A percentile compares a stretch with the other conserved stretches of the same genome.
Evolutionary conservation across 2,888 invertebrate species (phyloP).

Genomic region (Dendrolimus pini): DNA sequence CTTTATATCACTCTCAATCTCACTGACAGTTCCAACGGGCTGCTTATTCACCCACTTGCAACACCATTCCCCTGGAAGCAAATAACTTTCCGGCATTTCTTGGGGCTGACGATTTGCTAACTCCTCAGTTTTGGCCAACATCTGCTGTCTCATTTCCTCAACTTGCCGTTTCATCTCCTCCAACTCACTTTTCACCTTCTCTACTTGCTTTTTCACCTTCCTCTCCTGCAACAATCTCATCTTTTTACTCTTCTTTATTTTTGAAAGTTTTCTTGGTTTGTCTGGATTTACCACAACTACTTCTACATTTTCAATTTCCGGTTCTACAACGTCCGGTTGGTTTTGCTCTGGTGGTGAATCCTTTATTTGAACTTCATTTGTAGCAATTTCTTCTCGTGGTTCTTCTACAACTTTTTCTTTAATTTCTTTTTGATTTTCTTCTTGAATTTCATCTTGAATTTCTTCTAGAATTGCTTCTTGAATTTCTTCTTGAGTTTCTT

Average conservation of each 20-base stretch:
- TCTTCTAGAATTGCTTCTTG: constrained; percentile 5
- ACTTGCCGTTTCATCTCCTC: constrained; percentile 55
- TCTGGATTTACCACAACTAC: constrained; percentile 10
- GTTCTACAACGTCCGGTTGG: constrained; percentile 4
- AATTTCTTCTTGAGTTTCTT: constrained; percentile 7
- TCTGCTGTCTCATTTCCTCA: constrained; percentile 54
- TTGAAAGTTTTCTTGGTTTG: constrained; percentile 30
- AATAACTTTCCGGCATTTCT: constrained; percentile 42
- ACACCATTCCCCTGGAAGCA: constrained; percentile 77
- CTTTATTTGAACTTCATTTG: constrained; percentile 1
- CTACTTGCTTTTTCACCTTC: constrained; percentile 53
- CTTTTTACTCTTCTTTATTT: constrained; percentile 47
- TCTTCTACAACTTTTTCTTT: background rate
- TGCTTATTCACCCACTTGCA: constrained; percentile 83
- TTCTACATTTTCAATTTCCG: constrained; percentile 3
- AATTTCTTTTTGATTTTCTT: constrained; percentile 1
- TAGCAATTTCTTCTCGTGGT: background rate
- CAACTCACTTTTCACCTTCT: constrained; percentile 50
- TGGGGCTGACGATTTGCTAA: constrained; percentile 3
- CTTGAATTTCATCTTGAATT: constrained; percentile 2
- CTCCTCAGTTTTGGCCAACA: constrained; percentile 36
- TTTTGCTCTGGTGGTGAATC: constrained; percentile 1
- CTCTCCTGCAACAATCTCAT: constrained; percentile 43
- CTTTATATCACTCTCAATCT: constrained; percentile 53
- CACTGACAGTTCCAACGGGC: constrained; percentile 77